Conservation (phyloP, 2,113 vertebrate species). For the Nesoenas mayeri region DNA sequence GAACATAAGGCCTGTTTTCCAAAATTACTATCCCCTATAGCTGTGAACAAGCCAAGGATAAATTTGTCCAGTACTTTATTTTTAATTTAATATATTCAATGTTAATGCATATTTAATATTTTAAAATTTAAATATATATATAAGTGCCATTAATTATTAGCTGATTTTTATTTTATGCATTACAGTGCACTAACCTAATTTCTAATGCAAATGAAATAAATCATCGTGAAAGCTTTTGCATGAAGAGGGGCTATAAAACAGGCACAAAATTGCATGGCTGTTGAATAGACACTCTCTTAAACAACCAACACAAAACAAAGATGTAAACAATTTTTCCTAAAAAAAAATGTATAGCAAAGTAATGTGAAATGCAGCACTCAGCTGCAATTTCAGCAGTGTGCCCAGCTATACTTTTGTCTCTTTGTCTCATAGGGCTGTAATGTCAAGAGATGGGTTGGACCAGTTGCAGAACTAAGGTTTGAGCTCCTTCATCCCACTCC, state of each 20-base stretch:
- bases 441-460: rapidly evolving
- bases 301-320: neutral
- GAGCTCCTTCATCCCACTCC: neutral
- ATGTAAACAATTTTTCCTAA: no score
- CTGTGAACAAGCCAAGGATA: neutral
- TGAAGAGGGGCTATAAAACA: neutral
- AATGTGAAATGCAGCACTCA: rapidly evolving
- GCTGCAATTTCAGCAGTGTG: neutral
- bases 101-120: neutral
- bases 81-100: neutral
- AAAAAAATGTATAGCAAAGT: neutral
- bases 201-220: neutral
- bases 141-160: neutral
- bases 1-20: neutral
- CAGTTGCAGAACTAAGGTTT: neutral
- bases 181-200: neutral
- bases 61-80: neutral
- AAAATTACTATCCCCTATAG: neutral
- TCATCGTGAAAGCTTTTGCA: neutral
- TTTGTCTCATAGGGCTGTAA: neutral
- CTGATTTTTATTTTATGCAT: neutral
- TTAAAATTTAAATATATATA: neutral
- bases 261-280: neutral
- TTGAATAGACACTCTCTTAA: neutral
- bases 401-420: rapidly evolving